phyloP scores from a whole-genome alignment of 2,113 vertebrate genomes.

The Urocitellus parryii region DNA sequence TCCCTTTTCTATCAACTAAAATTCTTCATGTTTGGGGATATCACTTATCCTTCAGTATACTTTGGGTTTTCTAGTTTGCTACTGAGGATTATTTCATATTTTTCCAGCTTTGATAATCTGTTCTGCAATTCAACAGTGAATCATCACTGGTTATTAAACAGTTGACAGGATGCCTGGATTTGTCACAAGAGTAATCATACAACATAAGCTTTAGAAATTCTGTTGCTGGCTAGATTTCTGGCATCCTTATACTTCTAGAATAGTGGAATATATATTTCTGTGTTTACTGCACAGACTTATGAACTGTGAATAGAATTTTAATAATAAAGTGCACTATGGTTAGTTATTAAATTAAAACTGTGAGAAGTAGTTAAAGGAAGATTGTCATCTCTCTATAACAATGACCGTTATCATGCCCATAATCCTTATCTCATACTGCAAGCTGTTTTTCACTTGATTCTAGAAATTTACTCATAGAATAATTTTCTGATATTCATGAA shows the following conservation, averaged over 20 bases:
- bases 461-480: neutral
- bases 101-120: constrained; percentile 41
- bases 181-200: constrained; percentile 39
- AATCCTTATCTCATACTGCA: neutral
- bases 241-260: constrained; percentile 46
- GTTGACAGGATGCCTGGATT: constrained; percentile 35
- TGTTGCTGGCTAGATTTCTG: neutral
- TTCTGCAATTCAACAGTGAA: constrained; percentile 49
- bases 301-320: constrained; percentile 63
- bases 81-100: constrained; percentile 8
- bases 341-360: constrained; percentile 72
- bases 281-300: constrained; percentile 49
- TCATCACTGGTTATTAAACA: neutral
- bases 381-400: constrained; percentile 61
- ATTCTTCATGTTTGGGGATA: neutral
- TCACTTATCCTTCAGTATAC: neutral
- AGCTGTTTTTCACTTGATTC: constrained; percentile 53
- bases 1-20: constrained; percentile 31
- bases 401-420: neutral
- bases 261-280: constrained; percentile 37
- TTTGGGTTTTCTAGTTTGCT: constrained; percentile 25
- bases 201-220: neutral
- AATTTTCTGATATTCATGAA: constrained; percentile 41
- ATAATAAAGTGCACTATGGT: constrained; percentile 59
- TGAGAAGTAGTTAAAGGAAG: constrained; percentile 54